These are phyloP conservation scores for Sialis fuliginosa DNA, from an alignment of 2,888 invertebrate genomes.

Conservation along the genomic window DNA sequence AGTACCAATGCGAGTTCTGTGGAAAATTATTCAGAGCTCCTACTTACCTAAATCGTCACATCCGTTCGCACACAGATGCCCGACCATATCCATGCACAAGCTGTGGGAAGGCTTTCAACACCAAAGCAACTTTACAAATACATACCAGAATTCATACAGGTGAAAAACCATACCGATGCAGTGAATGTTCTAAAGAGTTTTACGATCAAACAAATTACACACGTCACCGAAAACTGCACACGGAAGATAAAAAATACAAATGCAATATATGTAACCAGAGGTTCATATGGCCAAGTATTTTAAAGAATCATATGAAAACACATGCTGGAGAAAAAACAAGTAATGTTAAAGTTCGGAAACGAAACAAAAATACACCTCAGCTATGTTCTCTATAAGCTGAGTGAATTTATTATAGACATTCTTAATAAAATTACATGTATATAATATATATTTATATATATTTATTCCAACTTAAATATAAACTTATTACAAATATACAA, in stretches of 20 bases:
- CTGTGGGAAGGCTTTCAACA: constrained; percentile 14
- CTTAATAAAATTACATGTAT: too few relatives aligned
- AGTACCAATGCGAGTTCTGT: constrained; percentile 14
- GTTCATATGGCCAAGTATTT: not conserved
- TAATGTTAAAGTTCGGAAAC: too few relatives aligned
- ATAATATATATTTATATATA: too few relatives aligned
- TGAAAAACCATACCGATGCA: constrained; percentile 14
- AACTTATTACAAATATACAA: too few relatives aligned
- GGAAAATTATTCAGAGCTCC: constrained; percentile 11
- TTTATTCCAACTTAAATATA: too few relatives aligned
- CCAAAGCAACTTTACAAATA: constrained; percentile 14
- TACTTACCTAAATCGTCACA: constrained; percentile 17
- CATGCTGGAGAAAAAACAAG: not conserved
- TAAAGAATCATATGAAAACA: not conserved
- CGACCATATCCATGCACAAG: constrained; percentile 17
- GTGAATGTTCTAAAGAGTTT: constrained; percentile 14
- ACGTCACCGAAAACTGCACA: constrained; percentile 12
- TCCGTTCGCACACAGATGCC: constrained; percentile 19
- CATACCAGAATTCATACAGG: constrained; percentile 14
- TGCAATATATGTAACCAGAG: constrained; percentile 4
- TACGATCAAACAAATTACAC: constrained; percentile 14
- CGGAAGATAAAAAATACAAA: constrained; percentile 10
- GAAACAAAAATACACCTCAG: too few relatives aligned
- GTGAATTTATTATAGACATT: too few relatives aligned
- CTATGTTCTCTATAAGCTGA: too few relatives aligned